phyloP scores from a whole-genome alignment of 2,797 vertebrate genomes.

The Pelodytes ibericus region DNA sequence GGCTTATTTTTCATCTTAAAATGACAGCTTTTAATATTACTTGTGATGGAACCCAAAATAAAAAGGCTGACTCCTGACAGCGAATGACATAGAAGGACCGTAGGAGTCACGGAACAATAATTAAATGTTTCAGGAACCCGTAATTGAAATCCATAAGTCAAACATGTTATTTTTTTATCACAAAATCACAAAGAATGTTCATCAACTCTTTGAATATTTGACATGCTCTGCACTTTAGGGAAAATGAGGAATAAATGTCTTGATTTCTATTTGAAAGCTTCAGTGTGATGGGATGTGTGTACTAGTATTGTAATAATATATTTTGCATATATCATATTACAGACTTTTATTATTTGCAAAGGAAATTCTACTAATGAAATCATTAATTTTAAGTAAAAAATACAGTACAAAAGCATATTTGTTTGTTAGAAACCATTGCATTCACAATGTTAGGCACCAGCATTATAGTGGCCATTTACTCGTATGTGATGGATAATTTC shows the following conservation, averaged over 20 bases:
- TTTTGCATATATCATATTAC: too few species aligned
- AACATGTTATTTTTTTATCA: slow-evolving; percentile 30
- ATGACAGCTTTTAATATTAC: slow-evolving; percentile 49
- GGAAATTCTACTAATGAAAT: too few species aligned
- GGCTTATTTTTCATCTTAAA: slow-evolving; percentile 43
- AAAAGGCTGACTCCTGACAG: slow-evolving; percentile 36
- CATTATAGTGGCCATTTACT: too few species aligned
- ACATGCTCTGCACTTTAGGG: not conserved
- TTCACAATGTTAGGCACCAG: too few species aligned
- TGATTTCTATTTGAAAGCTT: too few species aligned
- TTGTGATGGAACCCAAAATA: slow-evolving; percentile 45
- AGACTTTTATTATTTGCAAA: too few species aligned
- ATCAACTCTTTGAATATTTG: slow-evolving; percentile 9
- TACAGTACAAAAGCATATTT: too few species aligned
- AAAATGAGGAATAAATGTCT: not conserved
- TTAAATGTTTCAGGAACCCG: slow-evolving; percentile 48
- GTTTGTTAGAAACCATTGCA: too few species aligned
- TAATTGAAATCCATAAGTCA: slow-evolving; percentile 55
- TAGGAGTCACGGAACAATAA: slow-evolving; percentile 50
- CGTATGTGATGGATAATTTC: too few species aligned
- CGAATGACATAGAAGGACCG: slow-evolving; percentile 23
- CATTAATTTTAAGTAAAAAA: too few species aligned
- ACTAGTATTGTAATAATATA: too few species aligned
- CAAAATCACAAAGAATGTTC: slow-evolving; percentile 27
- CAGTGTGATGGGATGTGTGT: too few species aligned